Evolutionary conservation across 2,888 invertebrate species (phyloP).

Genomic region (Tachystola acroxantha): DNA sequence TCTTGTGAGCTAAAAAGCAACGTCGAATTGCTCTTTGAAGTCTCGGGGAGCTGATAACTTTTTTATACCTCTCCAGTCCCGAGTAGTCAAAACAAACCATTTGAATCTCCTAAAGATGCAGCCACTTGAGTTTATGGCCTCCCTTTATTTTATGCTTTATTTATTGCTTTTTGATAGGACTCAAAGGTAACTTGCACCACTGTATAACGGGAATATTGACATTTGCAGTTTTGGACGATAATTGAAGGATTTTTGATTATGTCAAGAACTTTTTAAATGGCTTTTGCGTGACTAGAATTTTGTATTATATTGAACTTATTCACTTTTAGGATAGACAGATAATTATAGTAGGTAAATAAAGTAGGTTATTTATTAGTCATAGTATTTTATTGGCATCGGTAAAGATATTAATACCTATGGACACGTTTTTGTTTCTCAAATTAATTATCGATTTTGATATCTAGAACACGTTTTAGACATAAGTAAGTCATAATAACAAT

Average conservation of each 20-base stretch:
- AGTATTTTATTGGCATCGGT: neutral
- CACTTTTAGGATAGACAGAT: no score
- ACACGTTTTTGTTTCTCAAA: constrained; percentile 20
- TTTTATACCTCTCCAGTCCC: constrained; percentile 50
- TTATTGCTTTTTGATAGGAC: constrained; percentile 42
- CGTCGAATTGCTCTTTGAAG: constrained; percentile 40
- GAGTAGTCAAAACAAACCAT: constrained; percentile 75
- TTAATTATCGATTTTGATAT: constrained; percentile 19
- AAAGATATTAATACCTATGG: neutral
- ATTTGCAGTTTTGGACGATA: neutral
- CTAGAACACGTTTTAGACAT: constrained; percentile 17
- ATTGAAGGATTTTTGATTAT: no score
- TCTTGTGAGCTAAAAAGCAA: no score
- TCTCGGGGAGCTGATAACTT: constrained; percentile 50
- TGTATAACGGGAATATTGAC: constrained; percentile 13
- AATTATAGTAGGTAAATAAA: no score
- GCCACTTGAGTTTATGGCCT: constrained; percentile 64
- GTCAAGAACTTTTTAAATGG: no score
- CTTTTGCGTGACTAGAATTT: no score
- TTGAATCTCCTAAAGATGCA: constrained; percentile 51
- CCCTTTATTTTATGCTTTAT: constrained; percentile 56
- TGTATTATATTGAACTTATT: no score
- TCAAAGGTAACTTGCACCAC: constrained; percentile 23
- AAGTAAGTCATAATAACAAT: constrained; percentile 12
- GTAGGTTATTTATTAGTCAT: neutral